Evolutionary conservation across 2,113 vertebrate species (phyloP), one percentile per base, ranked within the genome.

Genomic region (Aptenodytes forsteri): DNA sequence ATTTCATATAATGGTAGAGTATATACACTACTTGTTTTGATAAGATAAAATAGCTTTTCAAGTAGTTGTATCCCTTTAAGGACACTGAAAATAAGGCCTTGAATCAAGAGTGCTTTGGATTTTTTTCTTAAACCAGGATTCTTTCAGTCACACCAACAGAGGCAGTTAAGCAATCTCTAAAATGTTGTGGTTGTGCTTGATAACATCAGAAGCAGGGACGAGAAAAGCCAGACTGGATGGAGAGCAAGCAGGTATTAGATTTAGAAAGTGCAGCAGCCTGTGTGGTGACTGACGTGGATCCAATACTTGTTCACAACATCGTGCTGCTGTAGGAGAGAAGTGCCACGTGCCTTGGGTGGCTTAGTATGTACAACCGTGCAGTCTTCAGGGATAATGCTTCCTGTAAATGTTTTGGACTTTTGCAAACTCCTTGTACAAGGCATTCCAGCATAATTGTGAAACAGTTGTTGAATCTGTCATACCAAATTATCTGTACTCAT

Each of bases 331-430:
- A 58, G 72, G n/a, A 70, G 40, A 40, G 46, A 27, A 83, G n/a
- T 81, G 69, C 82, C 69, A 22, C 40, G 44, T 89, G 49, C 54
- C 27, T 69, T n/a, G 40, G 16, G 30, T 19, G 30, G 20, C 30
- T 84, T 38, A 16, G 11, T 7, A 0, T 6, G 16, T 38, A 49
- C 40, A 67, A 4, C 36, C 1, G 1, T 38, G 34, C 16, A 52
- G n/a, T 76, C 54, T 77, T 47, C 10, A 10, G 44, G 81, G 30
- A 25, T 56, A 58, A 54, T 40, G 15, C 46, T 62, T 82, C 14
- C 27, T 82, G 18, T 75, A 19, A 70, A 27, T 49, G 18, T 34
- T 26, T 50, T 76, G 22, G 58, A 40, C 58, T 90, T 75, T 1
- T 62, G 64, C 26, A 73, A 46, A 25, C 50, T 77, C 34, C 16